A percentile compares a stretch with the other conserved stretches of the same genome.
Evolutionary conservation across 2,888 invertebrate species (phyloP).

Genomic region (Enchytraeus crypticus): DNA sequence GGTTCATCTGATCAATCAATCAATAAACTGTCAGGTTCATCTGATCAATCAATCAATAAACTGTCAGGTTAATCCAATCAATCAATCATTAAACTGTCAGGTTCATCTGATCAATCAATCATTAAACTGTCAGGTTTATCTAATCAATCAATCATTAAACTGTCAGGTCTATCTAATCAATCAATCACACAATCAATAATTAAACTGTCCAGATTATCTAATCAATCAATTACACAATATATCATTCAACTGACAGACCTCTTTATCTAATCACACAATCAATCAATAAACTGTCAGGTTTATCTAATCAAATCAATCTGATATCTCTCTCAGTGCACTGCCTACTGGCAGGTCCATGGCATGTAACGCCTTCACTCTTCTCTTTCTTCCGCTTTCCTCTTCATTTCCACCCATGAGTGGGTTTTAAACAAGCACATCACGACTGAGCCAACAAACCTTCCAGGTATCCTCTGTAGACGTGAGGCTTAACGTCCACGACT

Average conservation of each 20-base stretch:
- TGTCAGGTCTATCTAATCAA: background rate
- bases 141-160: background rate
- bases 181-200: background rate
- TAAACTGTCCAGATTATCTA: background rate
- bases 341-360: too few relatives aligned
- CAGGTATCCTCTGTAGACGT: conserved; percentile 9
- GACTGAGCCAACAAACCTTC: conserved; percentile 7
- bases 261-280: background rate
- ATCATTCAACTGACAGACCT: background rate
- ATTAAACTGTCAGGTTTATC: background rate
- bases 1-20: conserved; percentile 16
- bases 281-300: background rate
- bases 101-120: background rate
- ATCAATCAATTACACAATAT: background rate
- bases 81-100: background rate
- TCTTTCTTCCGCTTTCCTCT: too few relatives aligned
- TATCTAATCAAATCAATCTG: background rate
- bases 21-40: background rate
- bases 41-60: background rate
- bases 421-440: background rate
- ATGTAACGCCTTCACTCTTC: too few relatives aligned
- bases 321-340: too few relatives aligned
- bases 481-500: conserved; percentile 9
- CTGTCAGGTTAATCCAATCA: background rate
- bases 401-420: too few relatives aligned